These are phyloP conservation scores for Zaprionus inermis DNA, from an alignment of 1,140 invertebrate species.

Conservation along the genomic window DNA sequence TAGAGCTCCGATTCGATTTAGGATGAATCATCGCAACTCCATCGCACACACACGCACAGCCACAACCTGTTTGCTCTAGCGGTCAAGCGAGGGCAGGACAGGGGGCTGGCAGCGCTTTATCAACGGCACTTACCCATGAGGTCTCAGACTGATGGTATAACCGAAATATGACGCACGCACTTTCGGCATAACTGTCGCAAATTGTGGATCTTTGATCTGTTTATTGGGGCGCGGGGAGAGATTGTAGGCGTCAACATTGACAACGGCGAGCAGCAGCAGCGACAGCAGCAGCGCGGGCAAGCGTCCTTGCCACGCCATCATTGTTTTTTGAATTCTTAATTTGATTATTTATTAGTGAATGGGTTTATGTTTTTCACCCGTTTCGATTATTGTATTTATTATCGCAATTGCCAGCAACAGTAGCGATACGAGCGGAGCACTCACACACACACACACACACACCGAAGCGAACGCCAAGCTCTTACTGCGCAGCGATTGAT, in stretches of 20 bases:
- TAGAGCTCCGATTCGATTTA: constrained; percentile 26
- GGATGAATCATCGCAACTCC: constrained; percentile 41
- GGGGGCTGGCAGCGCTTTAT: neutral
- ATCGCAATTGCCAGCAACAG: constrained; percentile 29
- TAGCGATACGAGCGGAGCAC: neutral
- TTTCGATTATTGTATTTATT: constrained; percentile 28
- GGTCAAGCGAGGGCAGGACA: constrained; percentile 5
- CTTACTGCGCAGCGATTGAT: neutral
- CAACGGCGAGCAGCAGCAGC: constrained; percentile 12
- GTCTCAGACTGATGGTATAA: constrained; percentile 70
- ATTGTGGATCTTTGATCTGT: constrained; percentile 69
- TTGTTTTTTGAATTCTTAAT: neutral
- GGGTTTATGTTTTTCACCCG: constrained; percentile 31
- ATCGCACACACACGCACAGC: neutral
- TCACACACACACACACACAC: neutral
- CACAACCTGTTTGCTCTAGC: constrained; percentile 69
- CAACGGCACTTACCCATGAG: constrained; percentile 70
- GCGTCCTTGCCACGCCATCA: constrained; percentile 47
- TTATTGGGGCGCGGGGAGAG: constrained; percentile 77
- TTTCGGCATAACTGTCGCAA: constrained; percentile 68
- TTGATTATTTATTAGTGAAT: constrained; percentile 19
- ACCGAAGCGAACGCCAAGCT: neutral
- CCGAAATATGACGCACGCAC: constrained; percentile 83
- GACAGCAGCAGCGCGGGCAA: neutral
- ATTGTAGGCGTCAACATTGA: constrained; percentile 59